Evolutionary conservation across 23 tunicate species (phyloP).

Genomic region (Halocynthia aurantium): DNA sequence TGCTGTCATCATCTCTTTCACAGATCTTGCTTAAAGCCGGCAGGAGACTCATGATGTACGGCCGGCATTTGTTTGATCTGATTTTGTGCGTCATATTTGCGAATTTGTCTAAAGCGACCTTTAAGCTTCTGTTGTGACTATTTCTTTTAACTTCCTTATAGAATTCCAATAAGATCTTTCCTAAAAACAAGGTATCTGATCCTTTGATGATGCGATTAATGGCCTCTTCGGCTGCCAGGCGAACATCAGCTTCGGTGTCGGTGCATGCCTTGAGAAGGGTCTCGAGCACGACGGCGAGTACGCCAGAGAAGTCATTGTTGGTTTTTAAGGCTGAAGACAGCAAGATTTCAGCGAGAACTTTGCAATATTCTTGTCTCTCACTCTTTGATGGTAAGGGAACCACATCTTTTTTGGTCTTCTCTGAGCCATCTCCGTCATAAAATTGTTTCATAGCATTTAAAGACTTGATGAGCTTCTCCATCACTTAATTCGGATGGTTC

Average conservation of each 20-base stretch:
- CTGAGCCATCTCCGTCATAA: slow-evolving; percentile 46
- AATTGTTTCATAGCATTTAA: slow-evolving; percentile 53
- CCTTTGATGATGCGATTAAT: slow-evolving; percentile 61
- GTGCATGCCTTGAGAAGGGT: slow-evolving; percentile 53
- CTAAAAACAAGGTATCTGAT: slow-evolving; percentile 28
- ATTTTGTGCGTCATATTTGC: slow-evolving; percentile 45
- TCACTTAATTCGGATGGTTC: background rate
- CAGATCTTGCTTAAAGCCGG: slow-evolving; percentile 67
- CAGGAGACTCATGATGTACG: slow-evolving; percentile 59
- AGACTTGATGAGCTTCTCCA: slow-evolving; percentile 77
- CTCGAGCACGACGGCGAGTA: slow-evolving; percentile 56
- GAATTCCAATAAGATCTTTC: slow-evolving; percentile 63
- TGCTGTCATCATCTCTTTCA: slow-evolving; percentile 52
- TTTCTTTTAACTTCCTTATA: slow-evolving; percentile 89
- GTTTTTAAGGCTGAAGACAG: background rate
- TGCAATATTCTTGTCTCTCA: slow-evolving; percentile 61
- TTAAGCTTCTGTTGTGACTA: slow-evolving; percentile 43
- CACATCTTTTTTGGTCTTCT: slow-evolving; percentile 12
- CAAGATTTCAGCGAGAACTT: slow-evolving; percentile 36
- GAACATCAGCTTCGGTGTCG: slow-evolving; percentile 82
- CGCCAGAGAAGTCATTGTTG: background rate
- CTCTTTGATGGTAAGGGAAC: slow-evolving; percentile 20
- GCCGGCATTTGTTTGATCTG: slow-evolving; percentile 75
- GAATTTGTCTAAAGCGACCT: slow-evolving; percentile 57
- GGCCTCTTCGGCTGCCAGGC: slow-evolving; percentile 69